These are phyloP conservation scores for Netelia fuscicornis DNA, from an alignment of 2,888 invertebrate species.

Conservation along the genomic window DNA sequence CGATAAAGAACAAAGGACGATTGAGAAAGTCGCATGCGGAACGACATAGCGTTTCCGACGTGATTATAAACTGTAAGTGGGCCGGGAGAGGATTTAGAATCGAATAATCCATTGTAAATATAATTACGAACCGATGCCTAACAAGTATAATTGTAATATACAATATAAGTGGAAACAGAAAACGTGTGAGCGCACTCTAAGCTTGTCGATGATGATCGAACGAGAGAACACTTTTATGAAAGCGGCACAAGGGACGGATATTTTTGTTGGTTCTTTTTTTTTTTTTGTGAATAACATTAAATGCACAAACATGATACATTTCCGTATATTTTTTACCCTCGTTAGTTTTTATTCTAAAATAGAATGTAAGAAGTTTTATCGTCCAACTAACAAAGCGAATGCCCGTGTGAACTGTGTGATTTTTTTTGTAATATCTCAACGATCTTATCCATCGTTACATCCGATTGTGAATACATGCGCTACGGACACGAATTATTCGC, in stretches of 20 bases:
- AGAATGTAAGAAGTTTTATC: too few species aligned
- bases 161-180: conserved; percentile 17
- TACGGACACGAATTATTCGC: too few species aligned
- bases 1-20: conserved; percentile 4
- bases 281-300: conserved; percentile 11
- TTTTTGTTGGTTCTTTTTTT: conserved; percentile 4
- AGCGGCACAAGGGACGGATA: background rate
- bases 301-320: conserved; percentile 3
- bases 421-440: too few species aligned
- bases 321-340: background rate
- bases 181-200: conserved; percentile 34
- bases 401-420: too few species aligned
- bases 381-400: too few species aligned
- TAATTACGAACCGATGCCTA: conserved; percentile 32
- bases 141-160: conserved; percentile 31
- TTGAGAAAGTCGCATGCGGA: background rate
- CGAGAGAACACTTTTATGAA: background rate
- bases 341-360: too few species aligned
- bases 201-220: conserved; percentile 26
- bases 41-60: background rate
- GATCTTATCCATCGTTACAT: too few species aligned
- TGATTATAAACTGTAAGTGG: background rate
- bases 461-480: too few species aligned
- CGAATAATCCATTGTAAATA: conserved; percentile 20
- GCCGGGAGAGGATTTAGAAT: conserved; percentile 1